A percentile compares a stretch with the other conserved stretches of the same genome.
These are phyloP conservation scores for Benthochromis sp. DNA, from an alignment of 2,113 vertebrate genomes.

Conservation along the genomic window DNA sequence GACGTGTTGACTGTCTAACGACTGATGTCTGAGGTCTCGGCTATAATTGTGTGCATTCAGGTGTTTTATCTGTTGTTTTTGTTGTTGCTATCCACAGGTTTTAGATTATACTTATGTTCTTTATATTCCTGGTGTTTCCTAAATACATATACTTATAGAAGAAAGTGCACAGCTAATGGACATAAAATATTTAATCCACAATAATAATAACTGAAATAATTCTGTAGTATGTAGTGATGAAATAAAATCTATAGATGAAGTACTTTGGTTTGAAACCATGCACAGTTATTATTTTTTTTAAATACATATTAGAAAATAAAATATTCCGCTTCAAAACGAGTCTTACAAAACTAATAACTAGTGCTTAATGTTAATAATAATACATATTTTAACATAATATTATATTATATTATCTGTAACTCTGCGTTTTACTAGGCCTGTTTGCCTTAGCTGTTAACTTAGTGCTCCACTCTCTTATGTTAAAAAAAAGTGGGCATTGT, in stretches of 20 bases:
- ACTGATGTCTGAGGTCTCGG: rapidly evolving
- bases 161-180: not conserved
- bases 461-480: not conserved
- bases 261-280: not conserved
- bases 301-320: not conserved
- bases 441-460: not conserved
- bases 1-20: rapidly evolving
- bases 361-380: not conserved
- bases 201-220: not conserved
- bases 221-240: not conserved
- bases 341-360: not conserved
- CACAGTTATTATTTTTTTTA: not conserved
- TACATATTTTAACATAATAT: not conserved
- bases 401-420: not conserved
- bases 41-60: not conserved
- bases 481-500: not conserved
- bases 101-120: not conserved
- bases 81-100: rapidly evolving
- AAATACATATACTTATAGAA: not conserved
- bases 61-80: not conserved
- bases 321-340: rapidly evolving
- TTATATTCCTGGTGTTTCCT: not conserved
- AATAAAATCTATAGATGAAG: not conserved
- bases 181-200: not conserved
- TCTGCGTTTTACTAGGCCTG: not conserved